Conservation (phyloP, 2,113 vertebrate species). For the Sorex fumeus region DNA sequence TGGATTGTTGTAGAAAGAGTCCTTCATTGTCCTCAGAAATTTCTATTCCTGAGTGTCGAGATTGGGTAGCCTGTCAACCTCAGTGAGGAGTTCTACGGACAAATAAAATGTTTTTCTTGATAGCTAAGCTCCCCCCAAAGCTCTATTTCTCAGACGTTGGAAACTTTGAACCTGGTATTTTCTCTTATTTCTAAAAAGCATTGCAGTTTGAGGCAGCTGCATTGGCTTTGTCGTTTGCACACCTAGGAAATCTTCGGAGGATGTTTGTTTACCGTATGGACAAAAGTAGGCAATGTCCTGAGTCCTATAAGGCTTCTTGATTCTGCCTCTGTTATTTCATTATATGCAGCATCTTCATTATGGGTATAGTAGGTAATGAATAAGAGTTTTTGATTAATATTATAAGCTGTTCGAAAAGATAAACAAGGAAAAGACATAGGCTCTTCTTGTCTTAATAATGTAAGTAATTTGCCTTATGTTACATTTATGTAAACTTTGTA, state of each 20-base stretch:
- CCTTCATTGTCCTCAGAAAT: background rate
- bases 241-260: background rate
- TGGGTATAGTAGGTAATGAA: background rate
- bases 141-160: background rate
- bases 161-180: background rate
- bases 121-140: background rate
- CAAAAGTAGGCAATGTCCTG: fast-evolving
- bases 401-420: background rate
- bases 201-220: background rate
- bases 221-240: background rate
- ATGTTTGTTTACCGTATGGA: background rate
- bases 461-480: slow-evolving; percentile 12
- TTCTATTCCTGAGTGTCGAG: background rate
- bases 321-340: background rate
- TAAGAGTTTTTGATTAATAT: background rate
- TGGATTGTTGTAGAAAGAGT: background rate
- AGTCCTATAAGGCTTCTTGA: background rate
- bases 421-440: background rate
- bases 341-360: background rate
- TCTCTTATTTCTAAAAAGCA: background rate
- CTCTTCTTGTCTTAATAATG: background rate
- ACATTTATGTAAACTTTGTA: background rate
- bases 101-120: background rate
- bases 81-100: background rate
- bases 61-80: fast-evolving